These are phyloP conservation scores for Nomada fucata DNA, from an alignment of 2,888 invertebrate species.

Conservation along the genomic window DNA sequence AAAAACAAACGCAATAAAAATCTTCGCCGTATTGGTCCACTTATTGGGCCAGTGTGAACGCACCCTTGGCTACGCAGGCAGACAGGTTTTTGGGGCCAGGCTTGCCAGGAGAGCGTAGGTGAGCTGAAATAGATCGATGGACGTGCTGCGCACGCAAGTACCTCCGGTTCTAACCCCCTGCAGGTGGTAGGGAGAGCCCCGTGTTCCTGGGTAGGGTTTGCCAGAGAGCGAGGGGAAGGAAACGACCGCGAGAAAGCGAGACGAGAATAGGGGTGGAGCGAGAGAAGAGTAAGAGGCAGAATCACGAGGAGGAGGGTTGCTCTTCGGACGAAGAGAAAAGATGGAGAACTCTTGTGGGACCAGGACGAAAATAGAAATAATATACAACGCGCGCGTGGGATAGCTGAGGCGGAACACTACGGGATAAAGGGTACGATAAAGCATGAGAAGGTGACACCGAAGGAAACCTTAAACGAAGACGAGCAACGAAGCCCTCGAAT, in stretches of 20 bases:
- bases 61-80: slow-evolving; percentile 50
- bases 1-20: slow-evolving; percentile 2
- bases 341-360: not conserved
- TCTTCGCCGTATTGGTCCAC: slow-evolving; percentile 15
- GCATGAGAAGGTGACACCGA: not conserved
- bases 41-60: slow-evolving; percentile 55
- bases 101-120: slow-evolving; percentile 71
- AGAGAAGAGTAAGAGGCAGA: slow-evolving; percentile 9
- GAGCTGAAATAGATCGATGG: slow-evolving; percentile 78
- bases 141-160: slow-evolving; percentile 78
- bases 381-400: not conserved
- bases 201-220: slow-evolving; percentile 62
- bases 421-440: not conserved
- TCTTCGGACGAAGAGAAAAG: not conserved
- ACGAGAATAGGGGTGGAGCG: slow-evolving; percentile 16
- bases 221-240: slow-evolving; percentile 50
- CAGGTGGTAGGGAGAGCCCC: slow-evolving; percentile 66
- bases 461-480: not conserved
- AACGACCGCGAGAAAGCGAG: slow-evolving; percentile 4
- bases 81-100: slow-evolving; percentile 56
- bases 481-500: not conserved
- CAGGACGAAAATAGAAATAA: not conserved
- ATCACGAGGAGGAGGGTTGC: not conserved
- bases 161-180: slow-evolving; percentile 68
- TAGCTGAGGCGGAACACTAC: not conserved